Evolutionary conservation across 2,113 vertebrate genomes (phyloP).

Genomic region (Pampusana beccarii): DNA sequence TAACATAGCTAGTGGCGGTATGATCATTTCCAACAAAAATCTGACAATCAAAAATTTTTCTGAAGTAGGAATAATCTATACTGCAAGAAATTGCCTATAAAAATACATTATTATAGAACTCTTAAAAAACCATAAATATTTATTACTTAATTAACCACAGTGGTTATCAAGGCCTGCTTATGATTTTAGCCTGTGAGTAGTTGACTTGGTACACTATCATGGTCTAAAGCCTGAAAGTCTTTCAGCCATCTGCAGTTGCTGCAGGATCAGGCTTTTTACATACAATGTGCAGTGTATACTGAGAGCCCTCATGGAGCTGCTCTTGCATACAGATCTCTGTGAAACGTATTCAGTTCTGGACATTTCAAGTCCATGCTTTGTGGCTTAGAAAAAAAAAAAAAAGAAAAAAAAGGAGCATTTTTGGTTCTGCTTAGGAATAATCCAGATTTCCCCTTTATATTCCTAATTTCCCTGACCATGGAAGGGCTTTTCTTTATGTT

Average conservation of each 20-base stretch:
- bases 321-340: neutral
- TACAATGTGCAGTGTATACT: neutral
- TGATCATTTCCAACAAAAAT: neutral
- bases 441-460: neutral
- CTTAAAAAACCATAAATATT: neutral
- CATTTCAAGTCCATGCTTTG: neutral
- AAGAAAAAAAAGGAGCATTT: neutral
- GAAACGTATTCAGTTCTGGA: neutral
- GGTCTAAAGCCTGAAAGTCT: neutral
- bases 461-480: neutral
- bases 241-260: neutral
- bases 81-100: neutral
- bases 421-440: neutral
- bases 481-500: neutral
- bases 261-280: neutral
- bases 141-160: neutral
- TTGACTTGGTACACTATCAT: accelerated
- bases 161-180: neutral
- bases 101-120: neutral
- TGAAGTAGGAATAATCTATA: neutral
- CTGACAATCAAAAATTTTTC: neutral
- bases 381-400: neutral
- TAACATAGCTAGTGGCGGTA: neutral
- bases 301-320: neutral
- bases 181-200: neutral